These are phyloP conservation scores for Hanleya hanleyi DNA, from an alignment of 2,888 invertebrate species.

Conservation along the genomic window DNA sequence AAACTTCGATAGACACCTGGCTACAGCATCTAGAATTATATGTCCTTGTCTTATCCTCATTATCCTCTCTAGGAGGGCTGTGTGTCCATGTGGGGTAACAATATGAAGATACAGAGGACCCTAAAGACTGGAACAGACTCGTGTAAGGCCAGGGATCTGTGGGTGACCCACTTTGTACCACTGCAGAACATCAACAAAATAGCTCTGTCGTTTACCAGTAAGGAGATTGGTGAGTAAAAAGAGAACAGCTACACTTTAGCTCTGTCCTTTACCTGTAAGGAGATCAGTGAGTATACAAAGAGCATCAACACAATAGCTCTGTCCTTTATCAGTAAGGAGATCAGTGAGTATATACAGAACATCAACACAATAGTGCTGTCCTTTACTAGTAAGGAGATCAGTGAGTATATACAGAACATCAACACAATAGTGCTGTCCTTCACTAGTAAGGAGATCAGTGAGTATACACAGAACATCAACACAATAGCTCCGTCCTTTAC, in stretches of 20 bases:
- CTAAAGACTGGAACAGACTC: constrained; percentile 70
- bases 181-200: constrained; percentile 72
- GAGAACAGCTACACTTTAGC: not conserved
- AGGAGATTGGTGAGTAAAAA: constrained; percentile 69
- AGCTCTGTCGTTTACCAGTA: constrained; percentile 72
- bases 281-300: too few relatives aligned
- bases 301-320: constrained; percentile 73
- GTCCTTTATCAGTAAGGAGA: constrained; percentile 74
- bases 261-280: too few relatives aligned
- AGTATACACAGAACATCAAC: too few relatives aligned
- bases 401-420: too few relatives aligned
- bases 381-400: too few relatives aligned
- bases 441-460: too few relatives aligned
- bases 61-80: constrained; percentile 66
- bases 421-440: too few relatives aligned
- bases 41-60: not conserved
- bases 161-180: constrained; percentile 73
- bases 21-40: not conserved
- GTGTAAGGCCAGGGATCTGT: constrained; percentile 70
- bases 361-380: too few relatives aligned
- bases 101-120: constrained; percentile 64
- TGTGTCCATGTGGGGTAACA: constrained; percentile 69
- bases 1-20: not conserved
- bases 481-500: not conserved
- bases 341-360: constrained; percentile 59